Percentiles rank a stretch among this genome's conserved stretches.
These are phyloP conservation scores for Parasteatoda tepidariorum DNA, from an alignment of 1,140 invertebrate genomes.

Conservation along the genomic window DNA sequence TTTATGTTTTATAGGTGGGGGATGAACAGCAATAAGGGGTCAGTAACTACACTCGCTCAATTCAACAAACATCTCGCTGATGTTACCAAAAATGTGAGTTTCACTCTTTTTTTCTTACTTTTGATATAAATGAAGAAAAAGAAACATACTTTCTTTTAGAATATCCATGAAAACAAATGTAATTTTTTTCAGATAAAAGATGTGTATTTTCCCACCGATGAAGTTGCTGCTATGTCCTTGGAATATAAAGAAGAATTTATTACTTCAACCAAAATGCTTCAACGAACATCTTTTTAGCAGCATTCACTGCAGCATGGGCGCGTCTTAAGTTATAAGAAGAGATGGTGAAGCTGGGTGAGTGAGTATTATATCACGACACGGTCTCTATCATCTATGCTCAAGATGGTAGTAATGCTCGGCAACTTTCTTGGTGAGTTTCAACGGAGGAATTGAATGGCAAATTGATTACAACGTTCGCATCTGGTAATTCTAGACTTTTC, in stretches of 20 bases:
- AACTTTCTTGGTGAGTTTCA: background rate
- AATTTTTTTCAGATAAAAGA: background rate
- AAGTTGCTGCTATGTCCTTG: background rate
- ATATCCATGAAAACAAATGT: background rate
- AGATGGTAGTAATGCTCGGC: background rate
- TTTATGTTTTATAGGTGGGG: background rate
- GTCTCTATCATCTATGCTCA: background rate
- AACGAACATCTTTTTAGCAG: too few species aligned
- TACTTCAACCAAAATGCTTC: background rate
- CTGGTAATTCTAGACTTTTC: background rate
- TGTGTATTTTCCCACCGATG: too few species aligned
- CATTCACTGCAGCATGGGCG: background rate
- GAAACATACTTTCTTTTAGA: background rate
- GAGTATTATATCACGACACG: too few species aligned
- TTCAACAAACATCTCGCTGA: background rate
- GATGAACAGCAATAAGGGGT: background rate
- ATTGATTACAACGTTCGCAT: background rate
- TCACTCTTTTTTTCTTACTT: background rate
- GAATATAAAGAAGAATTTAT: background rate
- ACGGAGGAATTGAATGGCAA: too few species aligned
- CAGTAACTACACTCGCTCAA: background rate
- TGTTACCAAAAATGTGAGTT: background rate
- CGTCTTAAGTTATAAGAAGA: background rate
- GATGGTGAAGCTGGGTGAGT: too few species aligned
- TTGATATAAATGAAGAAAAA: background rate